A percentile compares a stretch with the other conserved stretches of the same genome.
Conservation (phyloP, 2,113 vertebrate genomes). For the Lepisosteus osseus region DNA sequence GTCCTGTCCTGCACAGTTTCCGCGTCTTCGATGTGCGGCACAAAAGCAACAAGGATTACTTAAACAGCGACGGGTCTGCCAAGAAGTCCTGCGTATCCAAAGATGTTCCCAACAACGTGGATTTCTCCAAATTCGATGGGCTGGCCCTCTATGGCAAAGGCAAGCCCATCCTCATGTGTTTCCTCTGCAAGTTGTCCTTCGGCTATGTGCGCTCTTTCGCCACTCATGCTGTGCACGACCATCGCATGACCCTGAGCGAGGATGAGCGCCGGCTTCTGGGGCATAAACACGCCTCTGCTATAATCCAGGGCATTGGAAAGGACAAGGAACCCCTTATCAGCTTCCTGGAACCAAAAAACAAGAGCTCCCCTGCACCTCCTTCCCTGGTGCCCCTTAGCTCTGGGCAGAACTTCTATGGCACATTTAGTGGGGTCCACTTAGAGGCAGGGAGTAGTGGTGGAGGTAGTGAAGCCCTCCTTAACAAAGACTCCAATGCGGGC, state of each 20-base stretch:
- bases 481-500: constrained; percentile 68
- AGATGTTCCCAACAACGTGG: constrained; percentile 99
- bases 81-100: constrained; percentile 99
- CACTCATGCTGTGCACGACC: constrained; percentile 96
- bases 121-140: constrained; percentile 98
- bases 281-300: constrained; percentile 97
- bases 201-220: constrained; percentile 95
- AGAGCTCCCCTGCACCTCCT: constrained; percentile 87
- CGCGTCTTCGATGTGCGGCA: constrained; percentile 99
- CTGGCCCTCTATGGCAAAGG: constrained; percentile 96
- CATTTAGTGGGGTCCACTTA: constrained; percentile 95
- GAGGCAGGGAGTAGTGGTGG: constrained; percentile 76
- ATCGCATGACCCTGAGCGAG: constrained; percentile 95
- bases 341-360: constrained; percentile 99
- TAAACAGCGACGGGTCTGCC: constrained; percentile 98
- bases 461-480: constrained; percentile 53
- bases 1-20: constrained; percentile 99
- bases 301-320: constrained; percentile 99
- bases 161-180: constrained; percentile 99
- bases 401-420: constrained; percentile 96
- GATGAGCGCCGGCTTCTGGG: constrained; percentile 94
- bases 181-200: constrained; percentile 98
- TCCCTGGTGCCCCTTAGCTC: constrained; percentile 87
- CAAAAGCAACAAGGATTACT: constrained; percentile 99
- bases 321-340: constrained; percentile 99